These are phyloP conservation scores for Latheticus oryzae DNA, from an alignment of 2,888 invertebrate genomes.

Conservation along the genomic window DNA sequence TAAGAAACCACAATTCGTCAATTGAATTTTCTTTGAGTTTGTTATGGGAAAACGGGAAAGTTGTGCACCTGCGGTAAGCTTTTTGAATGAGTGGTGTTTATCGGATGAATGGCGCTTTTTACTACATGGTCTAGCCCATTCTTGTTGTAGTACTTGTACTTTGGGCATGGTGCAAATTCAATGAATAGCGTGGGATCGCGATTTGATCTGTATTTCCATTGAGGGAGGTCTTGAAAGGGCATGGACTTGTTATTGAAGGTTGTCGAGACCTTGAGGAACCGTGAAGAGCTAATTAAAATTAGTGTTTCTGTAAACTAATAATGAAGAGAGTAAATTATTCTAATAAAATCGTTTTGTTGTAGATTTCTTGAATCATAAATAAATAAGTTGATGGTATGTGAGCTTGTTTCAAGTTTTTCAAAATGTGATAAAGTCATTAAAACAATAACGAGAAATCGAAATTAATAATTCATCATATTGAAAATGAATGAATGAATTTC, in stretches of 20 bases:
- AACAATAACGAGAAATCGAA: conserved; percentile 23
- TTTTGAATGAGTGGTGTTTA: conserved; percentile 20
- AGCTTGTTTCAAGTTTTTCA: conserved; percentile 19
- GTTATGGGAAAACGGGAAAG: conserved; percentile 28
- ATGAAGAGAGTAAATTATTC: conserved; percentile 19
- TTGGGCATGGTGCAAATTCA: conserved; percentile 38
- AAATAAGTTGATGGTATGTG: conserved; percentile 26
- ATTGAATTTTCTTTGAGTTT: conserved; percentile 12
- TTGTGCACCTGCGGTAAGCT: conserved; percentile 29
- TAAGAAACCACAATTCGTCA: conserved; percentile 8
- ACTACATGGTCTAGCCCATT: conserved; percentile 33
- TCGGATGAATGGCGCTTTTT: conserved; percentile 30
- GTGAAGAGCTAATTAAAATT: too few species aligned
- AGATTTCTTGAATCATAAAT: conserved; percentile 24
- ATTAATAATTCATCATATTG: conserved; percentile 32
- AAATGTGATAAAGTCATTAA: conserved; percentile 33
- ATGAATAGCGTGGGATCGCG: conserved; percentile 41
- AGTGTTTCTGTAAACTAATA: background rate
- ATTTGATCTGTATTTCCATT: conserved; percentile 31
- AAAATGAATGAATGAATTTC: conserved; percentile 22
- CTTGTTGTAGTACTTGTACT: conserved; percentile 36
- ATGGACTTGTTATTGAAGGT: conserved; percentile 21
- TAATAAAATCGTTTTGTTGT: conserved; percentile 28
- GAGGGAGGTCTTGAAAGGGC: conserved; percentile 24
- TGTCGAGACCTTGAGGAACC: too few species aligned